Evolutionary conservation across 2,113 vertebrate genomes (phyloP), one percentile per base, ranked within the genome.

Genomic region (Mesembrinibis cayennensis): DNA sequence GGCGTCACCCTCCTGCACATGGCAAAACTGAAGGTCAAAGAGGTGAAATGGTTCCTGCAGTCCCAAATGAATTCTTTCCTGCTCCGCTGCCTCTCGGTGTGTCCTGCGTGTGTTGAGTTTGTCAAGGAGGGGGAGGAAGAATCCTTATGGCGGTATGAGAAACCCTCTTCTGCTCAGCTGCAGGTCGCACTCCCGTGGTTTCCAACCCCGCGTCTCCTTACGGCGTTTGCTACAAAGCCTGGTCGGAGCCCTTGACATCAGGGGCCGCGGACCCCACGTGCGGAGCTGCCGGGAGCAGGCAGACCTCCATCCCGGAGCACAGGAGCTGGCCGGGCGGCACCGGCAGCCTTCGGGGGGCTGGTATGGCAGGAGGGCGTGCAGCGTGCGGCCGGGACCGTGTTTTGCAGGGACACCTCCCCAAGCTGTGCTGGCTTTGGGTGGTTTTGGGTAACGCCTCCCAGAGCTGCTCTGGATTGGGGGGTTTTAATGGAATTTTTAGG

Each of bases 271-370:
- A 5, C 16, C 21, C 26, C 15, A 1, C 1, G 23, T 2, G 45
- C 32, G 4, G 62, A 9, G 50, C 6, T 8, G 44, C 38, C 3
- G 36, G 69, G 32, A 12, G 26, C 26, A 3, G 0, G 2, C 8
- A 16, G 59, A 3, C 6, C 32, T 21, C 36, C 38, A 3, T 10
- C 18, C 2, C 2, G 1, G 2, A 7, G 26, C 5, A 0, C 7
- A 0, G 47, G 16, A 8, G 58, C 56, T 59, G 9, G 4, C 56
- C 13, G 20, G 2, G 20, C 56, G 15, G 34, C 34, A 22, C 27
- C 2, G 2, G 45, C 27, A 11, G 23, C n/a, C n/a, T 6, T 25
- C 0, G 29, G 5, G 49, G 44, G 38, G 26, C 19, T 7, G 45
- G 1, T 10, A 1, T 0, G 3, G 38, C 18, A 15, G 53, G 34